Conservation (phyloP, 2,113 vertebrate species). For the Synchiropus splendidus region DNA sequence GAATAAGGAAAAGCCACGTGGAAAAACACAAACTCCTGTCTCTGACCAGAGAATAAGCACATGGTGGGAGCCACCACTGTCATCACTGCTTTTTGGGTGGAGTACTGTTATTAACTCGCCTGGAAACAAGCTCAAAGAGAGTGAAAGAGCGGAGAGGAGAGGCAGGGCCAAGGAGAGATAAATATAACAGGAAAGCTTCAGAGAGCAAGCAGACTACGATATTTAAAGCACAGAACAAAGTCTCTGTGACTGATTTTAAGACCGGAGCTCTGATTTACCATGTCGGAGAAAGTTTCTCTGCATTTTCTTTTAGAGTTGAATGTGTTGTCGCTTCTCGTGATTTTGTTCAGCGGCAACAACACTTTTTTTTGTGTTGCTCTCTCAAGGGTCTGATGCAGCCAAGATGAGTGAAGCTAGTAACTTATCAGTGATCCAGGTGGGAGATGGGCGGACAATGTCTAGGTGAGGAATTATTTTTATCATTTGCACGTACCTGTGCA, state of each 20-base stretch:
- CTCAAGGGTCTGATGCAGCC: constrained; percentile 3
- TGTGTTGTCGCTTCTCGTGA: constrained; percentile 4
- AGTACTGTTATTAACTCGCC: constrained; percentile 58
- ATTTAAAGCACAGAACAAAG: constrained; percentile 40
- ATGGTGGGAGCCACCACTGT: constrained; percentile 33
- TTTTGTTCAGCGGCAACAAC: not conserved
- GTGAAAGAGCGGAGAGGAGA: constrained; percentile 9
- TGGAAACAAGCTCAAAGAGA: constrained; percentile 19
- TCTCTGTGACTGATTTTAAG: constrained; percentile 16
- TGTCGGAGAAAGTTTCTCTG: constrained; percentile 14
- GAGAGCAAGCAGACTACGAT: constrained; percentile 15
- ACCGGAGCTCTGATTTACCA: constrained; percentile 13
- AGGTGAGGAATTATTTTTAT: constrained; percentile 38
- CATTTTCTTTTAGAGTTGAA: not conserved
- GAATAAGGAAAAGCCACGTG: not conserved
- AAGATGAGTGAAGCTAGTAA: constrained; percentile 48
- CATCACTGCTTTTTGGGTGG: constrained; percentile 61
- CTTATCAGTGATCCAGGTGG: constrained; percentile 41
- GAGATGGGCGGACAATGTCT: constrained; percentile 53
- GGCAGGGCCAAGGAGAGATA: constrained; percentile 27
- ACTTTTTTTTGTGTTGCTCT: not conserved
- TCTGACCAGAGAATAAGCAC: constrained; percentile 41
- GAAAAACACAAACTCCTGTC: constrained; percentile 6
- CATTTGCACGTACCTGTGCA: not conserved
- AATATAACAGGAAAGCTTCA: constrained; percentile 42